A percentile compares a stretch with the other conserved stretches of the same genome.
These are phyloP conservation scores for Pararge aegeria DNA, from an alignment of 1,140 invertebrate genomes.

Conservation along the genomic window DNA sequence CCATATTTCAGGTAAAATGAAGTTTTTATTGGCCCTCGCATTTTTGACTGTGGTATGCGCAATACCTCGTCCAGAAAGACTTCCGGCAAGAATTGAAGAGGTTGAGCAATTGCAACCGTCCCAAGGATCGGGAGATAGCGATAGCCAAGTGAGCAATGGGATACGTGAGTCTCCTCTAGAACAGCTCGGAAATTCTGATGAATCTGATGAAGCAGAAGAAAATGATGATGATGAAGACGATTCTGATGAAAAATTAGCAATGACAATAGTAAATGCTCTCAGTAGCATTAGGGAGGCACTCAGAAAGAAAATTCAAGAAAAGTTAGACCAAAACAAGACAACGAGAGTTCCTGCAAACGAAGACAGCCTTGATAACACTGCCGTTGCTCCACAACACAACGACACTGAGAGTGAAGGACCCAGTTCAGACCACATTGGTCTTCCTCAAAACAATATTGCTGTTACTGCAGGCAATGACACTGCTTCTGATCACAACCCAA, in stretches of 20 bases:
- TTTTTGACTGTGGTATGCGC: slow-evolving; percentile 46
- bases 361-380: not conserved
- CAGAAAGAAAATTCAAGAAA: not conserved
- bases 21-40: slow-evolving; percentile 44
- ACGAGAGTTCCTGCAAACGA: not conserved
- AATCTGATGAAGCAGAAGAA: not conserved
- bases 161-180: not conserved
- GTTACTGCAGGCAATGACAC: not conserved
- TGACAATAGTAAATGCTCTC: not conserved
- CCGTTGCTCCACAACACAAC: not conserved
- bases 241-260: not conserved
- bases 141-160: not conserved
- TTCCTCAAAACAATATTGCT: not conserved
- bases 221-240: not conserved
- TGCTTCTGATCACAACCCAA: not conserved
- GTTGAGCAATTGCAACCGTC: not conserved
- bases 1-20: slow-evolving; percentile 55
- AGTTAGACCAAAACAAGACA: not conserved
- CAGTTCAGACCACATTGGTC: not conserved
- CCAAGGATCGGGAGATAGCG: not conserved
- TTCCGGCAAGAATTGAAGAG: not conserved
- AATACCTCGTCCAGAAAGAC: slow-evolving; percentile 19
- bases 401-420: not conserved
- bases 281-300: not conserved
- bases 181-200: not conserved